Conservation (phyloP, 2,113 vertebrate genomes). For the Solenodon paradoxus region DNA sequence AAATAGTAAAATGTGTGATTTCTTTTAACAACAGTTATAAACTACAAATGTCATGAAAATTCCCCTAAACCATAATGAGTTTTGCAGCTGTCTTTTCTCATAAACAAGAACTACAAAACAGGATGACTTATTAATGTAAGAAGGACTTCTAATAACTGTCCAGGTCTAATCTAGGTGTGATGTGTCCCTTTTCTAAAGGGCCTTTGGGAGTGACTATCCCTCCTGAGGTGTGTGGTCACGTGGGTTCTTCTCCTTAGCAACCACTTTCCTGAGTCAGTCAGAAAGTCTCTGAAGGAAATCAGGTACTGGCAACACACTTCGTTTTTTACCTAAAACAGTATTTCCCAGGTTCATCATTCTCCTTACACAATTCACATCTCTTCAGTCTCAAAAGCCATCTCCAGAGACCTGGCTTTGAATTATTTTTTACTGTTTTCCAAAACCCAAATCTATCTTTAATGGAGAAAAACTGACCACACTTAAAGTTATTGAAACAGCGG, state of each 20-base stretch:
- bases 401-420: not conserved
- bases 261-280: not conserved
- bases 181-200: not conserved
- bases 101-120: not conserved
- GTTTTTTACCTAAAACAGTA: not conserved
- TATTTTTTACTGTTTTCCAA: not conserved
- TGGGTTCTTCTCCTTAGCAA: not conserved
- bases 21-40: not conserved
- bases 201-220: not conserved
- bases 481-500: not conserved
- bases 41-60: not conserved
- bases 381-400: not conserved
- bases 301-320: rapidly evolving
- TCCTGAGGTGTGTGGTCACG: not conserved
- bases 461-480: not conserved
- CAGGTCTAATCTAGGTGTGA: not conserved
- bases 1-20: not conserved
- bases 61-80: not conserved
- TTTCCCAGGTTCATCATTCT: not conserved
- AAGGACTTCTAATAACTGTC: not conserved
- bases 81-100: not conserved
- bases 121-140: not conserved
- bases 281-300: not conserved
- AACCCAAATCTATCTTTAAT: not conserved
- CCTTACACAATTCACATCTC: not conserved